Evolutionary conservation across 1,140 invertebrate species (phyloP).

Genomic region (Drosophila nikananu): DNA sequence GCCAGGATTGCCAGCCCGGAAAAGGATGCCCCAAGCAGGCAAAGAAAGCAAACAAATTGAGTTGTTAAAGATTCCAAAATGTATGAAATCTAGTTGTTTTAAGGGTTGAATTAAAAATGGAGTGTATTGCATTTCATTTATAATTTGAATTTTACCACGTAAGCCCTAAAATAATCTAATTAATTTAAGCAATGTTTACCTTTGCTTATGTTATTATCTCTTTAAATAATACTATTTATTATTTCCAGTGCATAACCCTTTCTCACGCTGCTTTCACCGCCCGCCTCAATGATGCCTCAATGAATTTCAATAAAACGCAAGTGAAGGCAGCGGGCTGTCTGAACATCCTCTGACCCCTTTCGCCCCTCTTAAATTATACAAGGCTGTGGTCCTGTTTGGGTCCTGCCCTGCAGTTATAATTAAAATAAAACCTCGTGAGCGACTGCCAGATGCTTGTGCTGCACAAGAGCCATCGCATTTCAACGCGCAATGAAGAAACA

Average conservation of each 20-base stretch:
- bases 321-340: slow-evolving; percentile 26
- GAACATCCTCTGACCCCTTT: slow-evolving; percentile 25
- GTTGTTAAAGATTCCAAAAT: background rate
- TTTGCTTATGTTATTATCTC: background rate
- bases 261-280: background rate
- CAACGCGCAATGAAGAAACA: slow-evolving; percentile 16
- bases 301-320: slow-evolving; percentile 59
- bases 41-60: slow-evolving; percentile 12
- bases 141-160: background rate
- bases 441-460: slow-evolving; percentile 29
- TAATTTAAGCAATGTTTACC: too few species aligned
- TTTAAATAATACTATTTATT: background rate
- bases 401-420: slow-evolving; percentile 61
- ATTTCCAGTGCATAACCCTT: slow-evolving; percentile 7
- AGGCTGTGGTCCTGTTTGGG: slow-evolving; percentile 16
- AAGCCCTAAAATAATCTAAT: background rate
- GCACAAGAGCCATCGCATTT: slow-evolving; percentile 41
- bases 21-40: background rate
- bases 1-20: background rate
- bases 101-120: background rate
- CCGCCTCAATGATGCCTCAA: slow-evolving; percentile 34
- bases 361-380: slow-evolving; percentile 22
- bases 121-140: background rate
- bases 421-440: slow-evolving; percentile 57
- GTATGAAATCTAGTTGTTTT: background rate